These are phyloP conservation scores for Caenorhabditis auriculariae DNA, from an alignment of 2,888 invertebrate genomes.

Conservation along the genomic window DNA sequence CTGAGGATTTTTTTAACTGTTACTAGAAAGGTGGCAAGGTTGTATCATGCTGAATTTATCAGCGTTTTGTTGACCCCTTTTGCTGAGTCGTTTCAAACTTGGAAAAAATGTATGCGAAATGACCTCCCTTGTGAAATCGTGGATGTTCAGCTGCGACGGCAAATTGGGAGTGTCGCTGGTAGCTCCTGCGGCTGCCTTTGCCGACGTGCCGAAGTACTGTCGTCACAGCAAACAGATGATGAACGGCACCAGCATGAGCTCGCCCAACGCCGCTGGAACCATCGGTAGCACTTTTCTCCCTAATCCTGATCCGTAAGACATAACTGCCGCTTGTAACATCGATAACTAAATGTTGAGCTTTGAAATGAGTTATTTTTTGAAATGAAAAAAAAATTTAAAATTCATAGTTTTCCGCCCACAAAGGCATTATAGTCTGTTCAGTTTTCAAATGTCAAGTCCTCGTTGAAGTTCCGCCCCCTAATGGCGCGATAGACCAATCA, in stretches of 20 bases:
- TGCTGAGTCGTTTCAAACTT: too few species aligned
- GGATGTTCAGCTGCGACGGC: constrained; percentile 75
- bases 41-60: neutral
- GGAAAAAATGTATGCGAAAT: too few species aligned
- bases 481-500: too few species aligned
- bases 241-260: constrained; percentile 98
- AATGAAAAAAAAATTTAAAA: too few species aligned
- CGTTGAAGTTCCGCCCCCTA: too few species aligned
- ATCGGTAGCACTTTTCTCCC: constrained; percentile 56
- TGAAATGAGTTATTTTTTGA: too few species aligned
- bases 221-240: constrained; percentile 79
- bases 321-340: too few species aligned
- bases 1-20: neutral
- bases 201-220: constrained; percentile 88
- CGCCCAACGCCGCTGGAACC: constrained; percentile 91
- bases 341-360: too few species aligned
- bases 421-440: neutral
- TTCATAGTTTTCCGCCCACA: neutral
- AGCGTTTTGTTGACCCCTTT: neutral
- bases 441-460: too few species aligned
- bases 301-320: too few species aligned
- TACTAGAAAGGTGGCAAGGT: neutral
- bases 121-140: neutral
- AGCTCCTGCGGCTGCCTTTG: constrained; percentile 91
- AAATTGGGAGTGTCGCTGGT: constrained; percentile 83